These are phyloP conservation scores for Todiramphus saurophagus DNA, from an alignment of 2,113 vertebrate species.

Conservation along the genomic window DNA sequence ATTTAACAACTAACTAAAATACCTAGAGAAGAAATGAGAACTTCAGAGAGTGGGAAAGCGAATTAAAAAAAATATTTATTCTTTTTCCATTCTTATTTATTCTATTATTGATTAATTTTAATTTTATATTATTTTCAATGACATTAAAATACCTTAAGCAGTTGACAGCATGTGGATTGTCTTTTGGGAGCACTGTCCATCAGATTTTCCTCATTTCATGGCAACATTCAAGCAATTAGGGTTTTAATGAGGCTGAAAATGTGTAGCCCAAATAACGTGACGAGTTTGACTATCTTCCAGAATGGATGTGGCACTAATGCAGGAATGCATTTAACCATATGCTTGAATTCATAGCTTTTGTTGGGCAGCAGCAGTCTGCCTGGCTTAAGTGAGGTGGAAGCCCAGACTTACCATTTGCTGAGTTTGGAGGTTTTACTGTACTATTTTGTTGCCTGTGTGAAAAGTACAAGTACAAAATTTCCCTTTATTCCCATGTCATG, in stretches of 20 bases:
- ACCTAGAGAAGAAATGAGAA: background rate
- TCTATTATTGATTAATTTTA: background rate
- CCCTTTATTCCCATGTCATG: background rate
- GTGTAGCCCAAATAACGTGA: slow-evolving; percentile 26
- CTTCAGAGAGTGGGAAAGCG: background rate
- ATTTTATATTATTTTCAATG: background rate
- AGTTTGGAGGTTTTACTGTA: background rate
- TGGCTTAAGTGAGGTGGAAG: background rate
- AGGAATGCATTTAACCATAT: slow-evolving; percentile 18
- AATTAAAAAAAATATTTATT: background rate
- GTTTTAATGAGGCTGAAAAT: slow-evolving; percentile 60
- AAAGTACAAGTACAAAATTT: background rate
- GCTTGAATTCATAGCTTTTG: background rate
- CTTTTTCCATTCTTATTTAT: background rate
- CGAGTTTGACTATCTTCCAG: slow-evolving; percentile 31
- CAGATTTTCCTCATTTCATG: slow-evolving; percentile 38
- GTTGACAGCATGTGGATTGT: background rate
- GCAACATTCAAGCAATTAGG: slow-evolving; percentile 36
- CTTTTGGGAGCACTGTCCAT: background rate
- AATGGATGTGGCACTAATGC: background rate
- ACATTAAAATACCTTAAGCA: background rate
- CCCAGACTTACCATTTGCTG: background rate
- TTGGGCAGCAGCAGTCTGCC: background rate
- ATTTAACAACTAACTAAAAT: slow-evolving; percentile 21
- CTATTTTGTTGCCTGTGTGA: background rate